A percentile compares a stretch with the other conserved stretches of the same genome.
Conservation (phyloP, 2,888 invertebrate species). For the Andrena praecox region DNA sequence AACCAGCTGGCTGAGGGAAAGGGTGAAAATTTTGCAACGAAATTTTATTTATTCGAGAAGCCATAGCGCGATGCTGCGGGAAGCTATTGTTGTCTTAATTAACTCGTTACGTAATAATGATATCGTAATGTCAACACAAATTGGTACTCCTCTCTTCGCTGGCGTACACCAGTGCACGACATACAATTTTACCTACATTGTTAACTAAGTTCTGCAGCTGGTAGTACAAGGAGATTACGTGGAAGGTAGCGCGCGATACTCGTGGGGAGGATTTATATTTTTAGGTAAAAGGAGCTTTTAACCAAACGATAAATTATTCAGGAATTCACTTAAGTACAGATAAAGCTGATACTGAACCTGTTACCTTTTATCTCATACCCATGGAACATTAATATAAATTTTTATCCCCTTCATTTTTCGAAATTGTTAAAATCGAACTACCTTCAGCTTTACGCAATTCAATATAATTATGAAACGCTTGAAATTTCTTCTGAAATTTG, state of each 20-base stretch:
- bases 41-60: not conserved
- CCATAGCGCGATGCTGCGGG: not conserved
- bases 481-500: no score
- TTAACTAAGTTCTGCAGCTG: constrained; percentile 1
- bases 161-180: not conserved
- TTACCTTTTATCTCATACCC: not conserved
- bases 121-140: constrained; percentile 17
- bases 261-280: not conserved
- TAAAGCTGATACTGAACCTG: not conserved
- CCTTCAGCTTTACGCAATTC: no score
- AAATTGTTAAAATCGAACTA: no score
- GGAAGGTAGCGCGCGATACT: not conserved
- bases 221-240: not conserved
- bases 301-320: not conserved
- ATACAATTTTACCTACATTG: constrained; percentile 26
- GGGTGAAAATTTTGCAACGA: not conserved
- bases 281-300: not conserved
- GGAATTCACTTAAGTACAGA: not conserved
- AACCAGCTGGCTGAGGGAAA: no score
- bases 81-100: constrained; percentile 19
- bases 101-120: constrained; percentile 3
- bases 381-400: not conserved
- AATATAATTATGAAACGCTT: no score
- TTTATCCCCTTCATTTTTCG: no score
- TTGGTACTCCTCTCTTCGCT: not conserved